These are phyloP conservation scores for Picathartes gymnocephalus DNA, from an alignment of 2,113 vertebrate genomes.

Conservation along the genomic window DNA sequence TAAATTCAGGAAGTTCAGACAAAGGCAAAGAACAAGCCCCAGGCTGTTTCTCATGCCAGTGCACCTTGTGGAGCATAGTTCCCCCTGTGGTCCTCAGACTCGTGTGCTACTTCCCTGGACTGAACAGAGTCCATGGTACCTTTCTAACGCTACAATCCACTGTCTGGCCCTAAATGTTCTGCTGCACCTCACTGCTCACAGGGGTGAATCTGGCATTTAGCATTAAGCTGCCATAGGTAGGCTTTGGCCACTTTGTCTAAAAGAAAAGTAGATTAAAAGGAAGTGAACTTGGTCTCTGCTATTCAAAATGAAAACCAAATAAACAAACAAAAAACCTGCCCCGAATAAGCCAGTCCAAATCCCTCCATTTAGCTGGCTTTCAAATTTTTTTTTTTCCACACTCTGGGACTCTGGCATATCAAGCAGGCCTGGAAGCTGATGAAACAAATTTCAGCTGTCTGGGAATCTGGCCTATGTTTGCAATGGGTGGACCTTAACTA, in stretches of 20 bases:
- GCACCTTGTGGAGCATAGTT: background rate
- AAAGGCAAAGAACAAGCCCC: background rate
- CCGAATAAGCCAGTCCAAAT: background rate
- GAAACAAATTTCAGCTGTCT: background rate
- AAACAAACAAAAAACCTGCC: background rate
- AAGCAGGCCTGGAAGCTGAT: background rate
- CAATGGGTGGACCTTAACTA: background rate
- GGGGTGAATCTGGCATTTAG: background rate
- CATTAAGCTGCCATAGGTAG: background rate
- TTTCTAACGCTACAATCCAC: background rate
- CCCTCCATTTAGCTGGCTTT: background rate
- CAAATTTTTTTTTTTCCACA: background rate
- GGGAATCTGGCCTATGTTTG: background rate
- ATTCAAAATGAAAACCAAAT: background rate
- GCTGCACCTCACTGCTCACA: background rate
- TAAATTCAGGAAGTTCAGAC: background rate
- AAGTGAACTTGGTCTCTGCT: background rate
- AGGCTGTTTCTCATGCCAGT: background rate
- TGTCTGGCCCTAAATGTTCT: background rate
- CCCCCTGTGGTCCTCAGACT: fast-evolving
- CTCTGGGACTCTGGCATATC: background rate
- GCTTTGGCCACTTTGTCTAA: background rate
- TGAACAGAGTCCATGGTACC: background rate
- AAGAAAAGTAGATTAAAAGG: background rate
- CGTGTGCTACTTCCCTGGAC: fast-evolving